Evolutionary conservation across 1,140 invertebrate species (phyloP).

Genomic region (Tetranychus urticae): DNA sequence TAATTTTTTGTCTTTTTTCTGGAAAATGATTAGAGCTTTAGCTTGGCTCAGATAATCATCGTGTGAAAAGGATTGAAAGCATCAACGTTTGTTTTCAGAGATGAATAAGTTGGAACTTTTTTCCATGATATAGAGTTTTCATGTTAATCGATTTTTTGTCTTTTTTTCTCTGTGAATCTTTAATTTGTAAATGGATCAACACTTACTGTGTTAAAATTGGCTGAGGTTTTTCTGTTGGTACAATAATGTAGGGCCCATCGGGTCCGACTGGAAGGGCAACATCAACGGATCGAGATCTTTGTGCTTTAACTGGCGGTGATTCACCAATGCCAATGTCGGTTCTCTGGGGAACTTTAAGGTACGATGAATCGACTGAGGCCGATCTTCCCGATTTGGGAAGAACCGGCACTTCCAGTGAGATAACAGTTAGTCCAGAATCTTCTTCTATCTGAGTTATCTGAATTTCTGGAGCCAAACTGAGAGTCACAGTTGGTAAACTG

Average conservation of each 20-base stretch:
- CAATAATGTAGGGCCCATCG: constrained; percentile 10
- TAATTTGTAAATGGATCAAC: no score
- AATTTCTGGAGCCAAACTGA: not conserved
- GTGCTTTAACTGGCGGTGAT: constrained; percentile 22
- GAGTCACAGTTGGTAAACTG: not conserved
- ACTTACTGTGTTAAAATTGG: no score
- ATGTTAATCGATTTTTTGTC: no score
- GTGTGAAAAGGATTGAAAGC: no score
- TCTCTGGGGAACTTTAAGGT: constrained; percentile 32
- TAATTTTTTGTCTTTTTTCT: no score
- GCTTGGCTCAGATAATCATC: no score
- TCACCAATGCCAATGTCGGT: constrained; percentile 7
- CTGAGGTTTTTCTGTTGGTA: not conserved
- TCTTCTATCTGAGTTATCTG: constrained; percentile 9
- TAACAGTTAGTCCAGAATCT: constrained; percentile 18
- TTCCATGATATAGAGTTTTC: no score
- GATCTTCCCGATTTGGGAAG: constrained; percentile 7
- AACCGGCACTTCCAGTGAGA: constrained; percentile 13
- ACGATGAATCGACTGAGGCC: constrained; percentile 12
- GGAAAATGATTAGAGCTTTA: no score
- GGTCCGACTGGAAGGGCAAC: constrained; percentile 58
- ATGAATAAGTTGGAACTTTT: no score
- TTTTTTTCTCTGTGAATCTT: no score
- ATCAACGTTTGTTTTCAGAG: no score
- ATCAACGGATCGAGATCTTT: constrained; percentile 57